A percentile compares a stretch with the other conserved stretches of the same genome.
These are phyloP conservation scores for Nettapus auritus DNA, from an alignment of 2,113 vertebrate genomes.

Conservation along the genomic window DNA sequence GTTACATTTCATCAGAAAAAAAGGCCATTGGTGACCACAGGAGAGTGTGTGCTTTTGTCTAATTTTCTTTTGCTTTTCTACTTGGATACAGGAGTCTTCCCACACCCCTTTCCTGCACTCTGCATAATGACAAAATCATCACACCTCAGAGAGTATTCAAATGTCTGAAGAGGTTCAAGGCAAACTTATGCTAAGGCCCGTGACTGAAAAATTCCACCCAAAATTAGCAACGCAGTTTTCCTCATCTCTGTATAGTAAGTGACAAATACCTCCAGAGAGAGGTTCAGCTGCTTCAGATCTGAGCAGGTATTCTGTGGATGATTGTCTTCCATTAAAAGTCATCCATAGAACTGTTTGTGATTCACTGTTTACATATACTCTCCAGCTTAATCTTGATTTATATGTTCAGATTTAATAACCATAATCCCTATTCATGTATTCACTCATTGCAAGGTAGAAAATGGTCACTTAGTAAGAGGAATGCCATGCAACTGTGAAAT, in stretches of 20 bases:
- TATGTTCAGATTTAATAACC: too few species aligned
- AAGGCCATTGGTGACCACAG: neutral
- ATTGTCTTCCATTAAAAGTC: too few species aligned
- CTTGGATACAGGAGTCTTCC: neutral
- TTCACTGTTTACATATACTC: too few species aligned
- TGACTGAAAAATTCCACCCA: too few species aligned
- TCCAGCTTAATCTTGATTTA: too few species aligned
- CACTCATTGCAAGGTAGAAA: neutral
- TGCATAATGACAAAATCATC: neutral
- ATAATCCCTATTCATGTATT: too few species aligned
- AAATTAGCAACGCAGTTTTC: too few species aligned
- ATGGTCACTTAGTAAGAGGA: neutral
- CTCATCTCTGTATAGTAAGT: too few species aligned
- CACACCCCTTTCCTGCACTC: neutral
- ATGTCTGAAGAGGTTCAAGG: neutral
- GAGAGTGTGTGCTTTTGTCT: accelerated
- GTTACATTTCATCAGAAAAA: neutral
- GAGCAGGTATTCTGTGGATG: too few species aligned
- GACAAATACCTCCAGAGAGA: too few species aligned
- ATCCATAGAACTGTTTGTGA: too few species aligned
- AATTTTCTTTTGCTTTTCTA: neutral
- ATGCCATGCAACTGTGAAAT: neutral
- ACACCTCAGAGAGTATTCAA: accelerated
- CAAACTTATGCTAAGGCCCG: neutral
- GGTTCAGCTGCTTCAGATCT: too few species aligned